These are phyloP conservation scores for Amphiprion percula DNA, from an alignment of 2,113 vertebrate genomes.

Conservation along the genomic window DNA sequence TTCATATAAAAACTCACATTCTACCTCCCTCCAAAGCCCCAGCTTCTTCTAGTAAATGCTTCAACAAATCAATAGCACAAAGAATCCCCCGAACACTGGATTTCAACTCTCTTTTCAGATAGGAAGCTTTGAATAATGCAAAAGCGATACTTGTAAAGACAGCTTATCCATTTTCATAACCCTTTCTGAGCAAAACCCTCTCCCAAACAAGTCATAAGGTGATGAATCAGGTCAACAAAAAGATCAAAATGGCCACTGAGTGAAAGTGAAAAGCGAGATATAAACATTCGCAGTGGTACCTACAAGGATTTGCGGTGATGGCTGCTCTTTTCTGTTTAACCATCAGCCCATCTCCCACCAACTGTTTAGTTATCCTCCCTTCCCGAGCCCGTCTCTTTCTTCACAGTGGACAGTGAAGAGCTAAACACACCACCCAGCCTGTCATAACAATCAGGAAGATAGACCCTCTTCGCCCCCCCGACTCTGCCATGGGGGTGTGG, in stretches of 20 bases:
- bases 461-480: conserved; percentile 32
- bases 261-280: conserved; percentile 28
- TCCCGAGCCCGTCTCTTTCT: conserved; percentile 20
- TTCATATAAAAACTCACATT: conserved; percentile 58
- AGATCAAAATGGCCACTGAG: conserved; percentile 50
- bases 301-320: conserved; percentile 22
- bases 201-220: conserved; percentile 50
- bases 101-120: conserved; percentile 47
- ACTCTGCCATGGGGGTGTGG: conserved; percentile 46
- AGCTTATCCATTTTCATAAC: conserved; percentile 70
- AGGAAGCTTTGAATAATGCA: conserved; percentile 68
- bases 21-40: conserved; percentile 49
- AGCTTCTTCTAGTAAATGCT: conserved; percentile 65
- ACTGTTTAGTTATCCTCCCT: conserved; percentile 25
- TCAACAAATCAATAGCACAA: conserved; percentile 69
- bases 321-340: conserved; percentile 39
- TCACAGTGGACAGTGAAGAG: conserved; percentile 41
- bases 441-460: conserved; percentile 62
- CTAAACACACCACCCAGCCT: conserved; percentile 62
- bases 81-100: conserved; percentile 54
- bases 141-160: conserved; percentile 58
- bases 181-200: conserved; percentile 23
- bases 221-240: conserved; percentile 45
- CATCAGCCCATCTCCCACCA: conserved; percentile 18
- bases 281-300: conserved; percentile 40